Base-by-base conservation (phyloP, 2,797 vertebrate genomes). In the Octomys mimax region DNA sequence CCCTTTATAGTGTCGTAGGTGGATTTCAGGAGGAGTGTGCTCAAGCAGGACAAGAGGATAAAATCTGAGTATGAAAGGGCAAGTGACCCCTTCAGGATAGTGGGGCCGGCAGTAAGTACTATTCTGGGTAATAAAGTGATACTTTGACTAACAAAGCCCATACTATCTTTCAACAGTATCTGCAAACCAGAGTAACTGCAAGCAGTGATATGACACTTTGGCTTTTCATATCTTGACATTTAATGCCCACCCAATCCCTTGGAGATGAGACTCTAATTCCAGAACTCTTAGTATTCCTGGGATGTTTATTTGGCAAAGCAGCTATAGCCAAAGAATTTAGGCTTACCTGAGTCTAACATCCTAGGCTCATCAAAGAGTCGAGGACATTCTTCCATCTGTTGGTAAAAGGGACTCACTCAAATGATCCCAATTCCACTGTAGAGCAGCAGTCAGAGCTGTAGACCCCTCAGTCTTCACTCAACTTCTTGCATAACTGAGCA, bases 351-450 rank as follows among this genome's bases (percentile, higher is more conserved):
- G 13, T 11, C 70, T 16, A 46, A 13, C 9, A 22, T 14, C 42
- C 19, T 0, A 1, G 33, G 36, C 36, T 8, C 59, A 24, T 3
- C 16, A 6, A 73, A 42, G 36, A 42, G n/a, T 14, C 6, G 42
- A 62, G 14, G 6, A 11, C 12, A 77, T 42, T 16, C 57, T 84
- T 85, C 36, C 80, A 2, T 0, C 11, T n/a, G 90, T 46, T n/a
- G 64, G 46, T 26, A 62, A 11, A 0, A 14, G 26, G 57, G 46
- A 52, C 24, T 66, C 6, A 6, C 19, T 6, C 0, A 1, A 0
- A 1, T 0, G 24, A 54, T 26, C 4, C 21, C 6, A 0, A 1
- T 8, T 31, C 79, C 6, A 2, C 0, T 6, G 33, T 1, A 1
- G 22, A 24, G 4, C 59, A 68, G 28, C 14, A n/a, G 24, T 6